Evolutionary conservation across 2,113 vertebrate species (phyloP), one percentile per base, ranked within the genome.

Genomic region (Beaufortia kweichowensis): DNA sequence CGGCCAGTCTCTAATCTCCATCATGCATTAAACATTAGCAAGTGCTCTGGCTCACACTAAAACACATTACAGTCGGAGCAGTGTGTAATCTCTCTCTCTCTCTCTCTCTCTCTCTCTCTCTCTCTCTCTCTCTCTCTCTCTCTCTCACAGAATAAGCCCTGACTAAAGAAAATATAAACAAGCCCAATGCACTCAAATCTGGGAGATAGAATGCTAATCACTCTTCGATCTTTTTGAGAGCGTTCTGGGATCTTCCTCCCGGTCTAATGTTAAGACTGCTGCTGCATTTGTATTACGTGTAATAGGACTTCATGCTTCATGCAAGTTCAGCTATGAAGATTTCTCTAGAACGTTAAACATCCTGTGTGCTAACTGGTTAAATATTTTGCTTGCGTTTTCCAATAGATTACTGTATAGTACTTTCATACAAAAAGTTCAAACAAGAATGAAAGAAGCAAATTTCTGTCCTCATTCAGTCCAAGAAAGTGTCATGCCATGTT

Each of bases 1-100:
- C 56, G 67, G 67, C 21, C 50, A 68, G 46, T 28, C 28, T 68
- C 43, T n/a, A 68, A 53, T 53, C 46, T 53, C 46, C 28, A 59
- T 71, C 31, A 71, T 71, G 53, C 50, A 71, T 71, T 71, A 71
- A 71, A 71, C 68, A 71, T 57, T 11, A 57, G 31, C 68, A 14
- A 57, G 23, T 57, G 50, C 23, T 0, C 53, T 53, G 46, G n/a
- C 19, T n/a, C 48, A 53, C 48, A 53, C 6, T 53, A 53, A 55
- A 70, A 70, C 48, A 56, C 48, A 59, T 59, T 71, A 56, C 33
- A 57, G 33, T 33, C 53, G 57, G 50, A 59, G 69, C 53, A n/a
- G 53, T 41, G 68, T 70, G n/a, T 70, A 70, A 68, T 53, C 26
- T 29, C 43, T 68, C 65, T 50, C 65, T 29, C 65, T 50, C 43